Conservation (phyloP, 2,797 vertebrate species). For the Momotus momota region DNA sequence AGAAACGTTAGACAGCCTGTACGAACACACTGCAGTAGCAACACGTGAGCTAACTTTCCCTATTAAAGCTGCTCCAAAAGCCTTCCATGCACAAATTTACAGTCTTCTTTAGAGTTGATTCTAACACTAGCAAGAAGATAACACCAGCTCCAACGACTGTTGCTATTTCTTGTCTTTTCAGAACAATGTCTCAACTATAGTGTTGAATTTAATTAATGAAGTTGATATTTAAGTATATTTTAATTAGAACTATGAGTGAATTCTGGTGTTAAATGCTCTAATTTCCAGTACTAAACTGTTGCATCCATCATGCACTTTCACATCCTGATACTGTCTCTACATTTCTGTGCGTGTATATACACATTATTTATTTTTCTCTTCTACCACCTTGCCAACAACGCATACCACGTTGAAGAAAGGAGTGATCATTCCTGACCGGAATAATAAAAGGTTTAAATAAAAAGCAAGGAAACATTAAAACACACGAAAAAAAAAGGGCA, state of each 20-base stretch:
- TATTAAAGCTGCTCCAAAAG: not conserved
- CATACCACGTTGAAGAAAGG: not conserved
- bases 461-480: not conserved
- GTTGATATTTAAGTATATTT: constrained; percentile 24
- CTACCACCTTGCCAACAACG: not conserved
- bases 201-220: constrained; percentile 29
- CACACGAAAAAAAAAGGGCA: not conserved
- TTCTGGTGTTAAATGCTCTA: not conserved
- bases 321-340: not conserved
- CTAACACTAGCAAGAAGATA: not conserved
- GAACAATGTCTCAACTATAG: not conserved
- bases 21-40: not conserved
- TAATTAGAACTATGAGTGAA: constrained; percentile 18
- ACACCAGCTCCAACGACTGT: not conserved
- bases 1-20: constrained; percentile 41
- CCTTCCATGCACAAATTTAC: not conserved
- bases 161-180: constrained; percentile 17
- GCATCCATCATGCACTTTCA: not conserved
- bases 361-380: not conserved
- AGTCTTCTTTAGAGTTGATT: not conserved
- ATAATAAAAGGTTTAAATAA: not conserved
- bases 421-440: not conserved
- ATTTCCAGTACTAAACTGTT: constrained; percentile 31
- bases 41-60: not conserved
- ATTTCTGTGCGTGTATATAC: not conserved